phyloP scores from a whole-genome alignment of 1,140 invertebrate species.

The Drosophila navojoa region DNA sequence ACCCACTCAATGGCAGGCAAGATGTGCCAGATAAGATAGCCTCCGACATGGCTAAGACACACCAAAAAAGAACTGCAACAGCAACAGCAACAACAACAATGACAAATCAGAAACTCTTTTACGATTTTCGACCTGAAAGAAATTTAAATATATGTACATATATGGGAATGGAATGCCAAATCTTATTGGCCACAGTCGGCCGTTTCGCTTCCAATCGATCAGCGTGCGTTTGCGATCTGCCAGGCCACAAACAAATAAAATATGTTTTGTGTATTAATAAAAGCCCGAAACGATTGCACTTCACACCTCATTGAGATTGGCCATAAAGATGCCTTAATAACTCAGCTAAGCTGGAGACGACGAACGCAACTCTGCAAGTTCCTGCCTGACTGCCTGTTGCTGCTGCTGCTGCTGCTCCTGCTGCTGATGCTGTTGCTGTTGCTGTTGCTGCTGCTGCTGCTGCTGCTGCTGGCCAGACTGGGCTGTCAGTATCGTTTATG shows the following conservation, averaged over 20 bases:
- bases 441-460: background rate
- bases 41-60: background rate
- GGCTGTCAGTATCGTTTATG: slow-evolving; percentile 80
- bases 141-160: background rate
- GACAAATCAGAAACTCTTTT: background rate
- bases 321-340: slow-evolving; percentile 83
- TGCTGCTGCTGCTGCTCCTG: background rate
- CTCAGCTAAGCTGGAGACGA: slow-evolving; percentile 68
- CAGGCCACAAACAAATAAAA: slow-evolving; percentile 67
- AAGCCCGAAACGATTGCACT: slow-evolving; percentile 80
- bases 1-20: background rate
- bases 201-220: slow-evolving; percentile 38
- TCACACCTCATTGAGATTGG: slow-evolving; percentile 83
- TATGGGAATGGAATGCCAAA: slow-evolving; percentile 37
- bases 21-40: background rate
- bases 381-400: background rate
- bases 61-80: background rate
- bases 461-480: slow-evolving; percentile 4
- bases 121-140: background rate
- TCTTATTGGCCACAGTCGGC: slow-evolving; percentile 16
- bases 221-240: slow-evolving; percentile 36
- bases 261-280: slow-evolving; percentile 80
- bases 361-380: slow-evolving; percentile 16
- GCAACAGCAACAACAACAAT: background rate
- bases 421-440: too few species aligned